These are phyloP conservation scores for Cosmopolites sordidus DNA, from an alignment of 2,888 invertebrate genomes.

Conservation along the genomic window DNA sequence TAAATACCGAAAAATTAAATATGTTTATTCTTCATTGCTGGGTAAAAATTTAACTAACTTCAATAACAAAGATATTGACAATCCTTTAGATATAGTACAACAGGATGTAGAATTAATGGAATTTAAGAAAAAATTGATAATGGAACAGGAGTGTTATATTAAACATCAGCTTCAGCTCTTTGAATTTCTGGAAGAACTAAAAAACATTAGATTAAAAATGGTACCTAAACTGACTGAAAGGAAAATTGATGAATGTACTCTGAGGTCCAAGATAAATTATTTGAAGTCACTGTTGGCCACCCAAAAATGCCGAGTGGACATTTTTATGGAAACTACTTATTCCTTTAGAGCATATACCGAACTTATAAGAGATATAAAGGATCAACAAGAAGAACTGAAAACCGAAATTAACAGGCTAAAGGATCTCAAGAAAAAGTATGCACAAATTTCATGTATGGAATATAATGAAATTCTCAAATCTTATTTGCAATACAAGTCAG, in stretches of 20 bases:
- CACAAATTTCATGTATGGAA: slow-evolving; percentile 45
- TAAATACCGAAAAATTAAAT: slow-evolving; percentile 37
- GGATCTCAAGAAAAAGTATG: slow-evolving; percentile 45
- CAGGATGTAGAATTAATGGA: slow-evolving; percentile 30
- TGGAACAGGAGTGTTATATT: slow-evolving; percentile 42
- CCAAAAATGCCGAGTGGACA: slow-evolving; percentile 37
- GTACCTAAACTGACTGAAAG: slow-evolving; percentile 39
- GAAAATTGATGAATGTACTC: slow-evolving; percentile 42
- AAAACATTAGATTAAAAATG: slow-evolving; percentile 40
- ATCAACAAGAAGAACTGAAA: slow-evolving; percentile 42
- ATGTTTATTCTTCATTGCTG: slow-evolving; percentile 24
- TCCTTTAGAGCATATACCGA: slow-evolving; percentile 47
- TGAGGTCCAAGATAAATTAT: slow-evolving; percentile 42
- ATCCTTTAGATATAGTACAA: slow-evolving; percentile 19
- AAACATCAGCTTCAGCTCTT: slow-evolving; percentile 38
- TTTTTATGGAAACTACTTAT: slow-evolving; percentile 47
- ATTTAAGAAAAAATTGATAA: slow-evolving; percentile 44
- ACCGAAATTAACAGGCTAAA: slow-evolving; percentile 44
- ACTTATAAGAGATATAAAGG: slow-evolving; percentile 43
- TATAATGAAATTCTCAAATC: slow-evolving; percentile 47
- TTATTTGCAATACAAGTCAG: slow-evolving; percentile 44
- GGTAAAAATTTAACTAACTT: slow-evolving; percentile 31
- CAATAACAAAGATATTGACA: slow-evolving; percentile 11
- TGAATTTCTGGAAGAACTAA: slow-evolving; percentile 43
- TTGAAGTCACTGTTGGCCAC: slow-evolving; percentile 40